A percentile compares a stretch with the other conserved stretches of the same genome.
phyloP scores from a whole-genome alignment of 2,888 invertebrate species.

The Andricus quercusramuli region DNA sequence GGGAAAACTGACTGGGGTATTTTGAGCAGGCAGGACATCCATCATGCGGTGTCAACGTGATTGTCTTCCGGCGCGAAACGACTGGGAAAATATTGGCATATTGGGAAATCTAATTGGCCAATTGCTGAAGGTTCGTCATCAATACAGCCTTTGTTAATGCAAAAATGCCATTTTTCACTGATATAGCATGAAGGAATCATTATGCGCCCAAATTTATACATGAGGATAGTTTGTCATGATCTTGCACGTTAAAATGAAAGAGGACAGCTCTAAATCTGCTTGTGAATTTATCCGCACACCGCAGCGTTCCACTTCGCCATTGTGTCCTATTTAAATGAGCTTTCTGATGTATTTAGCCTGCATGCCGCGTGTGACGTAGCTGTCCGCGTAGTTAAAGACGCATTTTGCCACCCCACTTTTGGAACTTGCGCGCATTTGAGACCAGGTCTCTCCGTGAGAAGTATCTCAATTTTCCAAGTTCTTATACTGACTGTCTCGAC shows the following conservation, averaged over 20 bases:
- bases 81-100: slow-evolving; percentile 72
- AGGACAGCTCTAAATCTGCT: slow-evolving; percentile 62
- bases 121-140: neutral
- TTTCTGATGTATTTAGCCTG: slow-evolving; percentile 71
- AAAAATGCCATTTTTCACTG: neutral
- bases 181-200: too few relatives aligned
- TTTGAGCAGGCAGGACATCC: slow-evolving; percentile 74
- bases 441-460: slow-evolving; percentile 9
- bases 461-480: slow-evolving; percentile 34
- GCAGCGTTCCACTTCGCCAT: slow-evolving; percentile 60
- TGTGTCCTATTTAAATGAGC: slow-evolving; percentile 74
- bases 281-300: slow-evolving; percentile 59
- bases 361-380: slow-evolving; percentile 62
- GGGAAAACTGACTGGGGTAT: slow-evolving; percentile 72
- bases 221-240: neutral
- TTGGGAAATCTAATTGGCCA: slow-evolving; percentile 11
- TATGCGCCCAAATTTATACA: neutral
- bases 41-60: slow-evolving; percentile 78
- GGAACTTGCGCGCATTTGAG: slow-evolving; percentile 47
- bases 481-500: slow-evolving; percentile 22
- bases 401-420: slow-evolving; percentile 65
- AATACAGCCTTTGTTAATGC: neutral
- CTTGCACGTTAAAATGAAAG: neutral
- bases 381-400: slow-evolving; percentile 67
- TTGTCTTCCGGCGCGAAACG: slow-evolving; percentile 74